Conservation (phyloP, 2,797 vertebrate genomes). For the Myoxocephalus aenaeus region DNA sequence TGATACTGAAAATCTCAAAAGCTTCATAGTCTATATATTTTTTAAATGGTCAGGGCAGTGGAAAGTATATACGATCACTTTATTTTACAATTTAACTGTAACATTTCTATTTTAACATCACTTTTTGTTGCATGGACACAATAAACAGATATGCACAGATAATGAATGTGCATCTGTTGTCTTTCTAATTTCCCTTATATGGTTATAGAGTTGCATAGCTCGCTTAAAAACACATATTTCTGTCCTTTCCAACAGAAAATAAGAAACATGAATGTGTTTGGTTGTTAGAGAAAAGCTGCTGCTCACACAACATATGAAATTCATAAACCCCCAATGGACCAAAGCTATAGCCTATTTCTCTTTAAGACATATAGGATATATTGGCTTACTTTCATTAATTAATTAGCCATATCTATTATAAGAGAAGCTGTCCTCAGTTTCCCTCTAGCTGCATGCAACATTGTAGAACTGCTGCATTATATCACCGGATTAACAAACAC, state of each 20-base stretch:
- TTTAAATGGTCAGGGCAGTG: background rate
- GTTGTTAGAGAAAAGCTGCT: background rate
- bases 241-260: background rate
- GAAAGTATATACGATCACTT: background rate
- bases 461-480: constrained; percentile 51
- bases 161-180: background rate
- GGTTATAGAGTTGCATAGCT: background rate
- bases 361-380: background rate
- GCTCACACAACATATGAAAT: background rate
- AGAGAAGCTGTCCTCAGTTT: constrained; percentile 32
- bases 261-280: background rate
- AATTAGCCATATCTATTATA: background rate
- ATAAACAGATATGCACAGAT: background rate
- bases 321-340: background rate
- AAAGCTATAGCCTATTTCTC: background rate
- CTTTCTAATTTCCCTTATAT: background rate
- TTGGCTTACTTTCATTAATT: background rate
- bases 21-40: background rate
- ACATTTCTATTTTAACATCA: background rate
- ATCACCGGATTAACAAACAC: constrained; percentile 66
- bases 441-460: constrained; percentile 27
- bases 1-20: background rate
- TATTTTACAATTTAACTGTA: background rate
- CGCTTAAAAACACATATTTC: background rate
- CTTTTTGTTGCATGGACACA: background rate